Evolutionary conservation across 1,140 invertebrate genomes (phyloP).

Genomic region (Bombus polaris): DNA sequence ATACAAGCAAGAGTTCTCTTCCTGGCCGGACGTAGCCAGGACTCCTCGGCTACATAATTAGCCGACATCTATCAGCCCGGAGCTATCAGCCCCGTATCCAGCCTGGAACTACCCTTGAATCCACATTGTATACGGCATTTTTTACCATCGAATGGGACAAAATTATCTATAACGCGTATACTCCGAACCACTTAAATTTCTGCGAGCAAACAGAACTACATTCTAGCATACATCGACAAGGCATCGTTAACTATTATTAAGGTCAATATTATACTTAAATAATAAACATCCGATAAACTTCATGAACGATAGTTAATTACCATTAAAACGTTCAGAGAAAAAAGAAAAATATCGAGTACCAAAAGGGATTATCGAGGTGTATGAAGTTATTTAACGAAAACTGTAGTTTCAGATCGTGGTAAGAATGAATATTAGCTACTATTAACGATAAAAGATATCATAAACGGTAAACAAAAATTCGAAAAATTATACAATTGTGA

Average conservation of each 20-base stretch:
- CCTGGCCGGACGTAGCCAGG: slow-evolving; percentile 72
- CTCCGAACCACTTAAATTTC: not conserved
- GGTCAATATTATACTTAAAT: slow-evolving; percentile 8
- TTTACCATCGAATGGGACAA: slow-evolving; percentile 51
- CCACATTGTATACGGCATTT: slow-evolving; percentile 59
- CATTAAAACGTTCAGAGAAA: not conserved
- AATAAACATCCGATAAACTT: not conserved
- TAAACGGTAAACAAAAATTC: too few relatives aligned
- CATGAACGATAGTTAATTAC: not conserved
- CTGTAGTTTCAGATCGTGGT: not conserved
- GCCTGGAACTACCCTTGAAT: slow-evolving; percentile 73
- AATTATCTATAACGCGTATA: slow-evolving; percentile 46
- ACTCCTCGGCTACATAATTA: slow-evolving; percentile 82
- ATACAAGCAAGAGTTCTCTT: slow-evolving; percentile 68
- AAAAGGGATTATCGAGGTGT: too few relatives aligned
- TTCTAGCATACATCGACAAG: not conserved
- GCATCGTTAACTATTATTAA: slow-evolving; percentile 17
- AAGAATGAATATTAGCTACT: too few relatives aligned
- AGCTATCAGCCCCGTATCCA: slow-evolving; percentile 80
- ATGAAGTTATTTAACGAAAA: slow-evolving; percentile 1
- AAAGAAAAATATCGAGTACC: not conserved
- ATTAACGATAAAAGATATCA: not conserved
- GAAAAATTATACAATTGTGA: not conserved
- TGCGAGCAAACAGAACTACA: not conserved
- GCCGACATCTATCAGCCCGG: slow-evolving; percentile 83